Conservation (phyloP, 2,797 vertebrate genomes). For the Pachyuromys duprasi region DNA sequence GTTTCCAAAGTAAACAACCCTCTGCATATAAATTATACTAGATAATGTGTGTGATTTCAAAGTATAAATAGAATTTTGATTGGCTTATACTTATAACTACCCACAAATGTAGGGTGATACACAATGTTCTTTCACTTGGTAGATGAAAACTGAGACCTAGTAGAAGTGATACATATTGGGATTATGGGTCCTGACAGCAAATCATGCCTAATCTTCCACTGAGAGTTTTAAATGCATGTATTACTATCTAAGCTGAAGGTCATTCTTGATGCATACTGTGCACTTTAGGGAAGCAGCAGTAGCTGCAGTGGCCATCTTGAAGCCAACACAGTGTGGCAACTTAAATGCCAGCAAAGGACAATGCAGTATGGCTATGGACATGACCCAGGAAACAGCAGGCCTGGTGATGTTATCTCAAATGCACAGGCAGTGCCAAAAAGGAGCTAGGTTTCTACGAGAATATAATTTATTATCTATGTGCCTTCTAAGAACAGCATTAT, state of each 20-base stretch:
- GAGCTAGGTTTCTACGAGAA: constrained; percentile 33
- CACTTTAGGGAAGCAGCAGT: neutral
- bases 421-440: neutral
- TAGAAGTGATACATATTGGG: neutral
- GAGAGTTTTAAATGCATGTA: constrained; percentile 15
- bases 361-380: neutral
- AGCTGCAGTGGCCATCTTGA: neutral
- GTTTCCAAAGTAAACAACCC: constrained; percentile 53
- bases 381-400: neutral
- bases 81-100: neutral
- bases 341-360: neutral
- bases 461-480: neutral
- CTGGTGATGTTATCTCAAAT: neutral
- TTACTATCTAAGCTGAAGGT: neutral
- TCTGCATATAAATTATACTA: constrained; percentile 33
- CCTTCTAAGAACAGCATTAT: constrained; percentile 21
- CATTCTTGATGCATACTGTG: neutral
- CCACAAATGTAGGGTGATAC: neutral
- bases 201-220: neutral
- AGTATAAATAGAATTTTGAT: constrained; percentile 67
- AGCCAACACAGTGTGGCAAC: neutral
- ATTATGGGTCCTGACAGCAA: neutral
- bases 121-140: constrained; percentile 49
- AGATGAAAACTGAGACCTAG: constrained; percentile 53
- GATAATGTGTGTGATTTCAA: constrained; percentile 47